A percentile compares a stretch with the other conserved stretches of the same genome.
Evolutionary conservation across 2,888 invertebrate genomes (phyloP).

Genomic region (Chorisops tibialis): DNA sequence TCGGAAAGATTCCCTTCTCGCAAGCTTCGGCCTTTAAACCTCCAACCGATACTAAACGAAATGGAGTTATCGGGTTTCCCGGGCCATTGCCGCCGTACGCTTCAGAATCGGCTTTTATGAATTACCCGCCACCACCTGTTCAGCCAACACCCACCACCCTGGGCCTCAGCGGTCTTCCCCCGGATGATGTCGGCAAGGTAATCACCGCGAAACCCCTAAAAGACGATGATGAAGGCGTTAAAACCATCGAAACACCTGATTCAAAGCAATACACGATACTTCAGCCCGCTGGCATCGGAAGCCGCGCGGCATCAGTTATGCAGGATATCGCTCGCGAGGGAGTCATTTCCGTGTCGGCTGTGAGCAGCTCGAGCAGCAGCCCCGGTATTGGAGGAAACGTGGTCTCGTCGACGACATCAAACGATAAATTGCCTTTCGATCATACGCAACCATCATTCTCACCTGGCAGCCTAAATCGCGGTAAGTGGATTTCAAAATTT

Average conservation of each 20-base stretch:
- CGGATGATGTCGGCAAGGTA: conserved; percentile 4
- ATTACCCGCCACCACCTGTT: conserved; percentile 56
- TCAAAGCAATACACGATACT: conserved; percentile 84
- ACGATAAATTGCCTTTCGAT: conserved; percentile 34
- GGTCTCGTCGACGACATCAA: conserved; percentile 47
- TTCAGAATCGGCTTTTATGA: conserved; percentile 73
- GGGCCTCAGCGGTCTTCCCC: background rate
- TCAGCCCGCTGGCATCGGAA: conserved; percentile 77
- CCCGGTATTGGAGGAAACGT: conserved; percentile 43
- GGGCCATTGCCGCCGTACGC: conserved; percentile 58
- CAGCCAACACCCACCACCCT: background rate
- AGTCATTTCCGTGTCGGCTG: conserved; percentile 60
- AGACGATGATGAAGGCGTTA: conserved; percentile 33
- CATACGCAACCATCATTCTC: conserved; percentile 59
- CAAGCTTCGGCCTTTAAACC: conserved; percentile 79
- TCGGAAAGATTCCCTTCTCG: conserved; percentile 61
- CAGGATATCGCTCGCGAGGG: conserved; percentile 72
- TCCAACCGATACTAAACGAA: conserved; percentile 64
- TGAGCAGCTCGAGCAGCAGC: conserved; percentile 37
- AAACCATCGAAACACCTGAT: conserved; percentile 47
- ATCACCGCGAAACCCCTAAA: conserved; percentile 34
- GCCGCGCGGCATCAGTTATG: conserved; percentile 75
- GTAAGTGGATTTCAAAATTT: conserved; percentile 54
- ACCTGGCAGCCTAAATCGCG: conserved; percentile 73
- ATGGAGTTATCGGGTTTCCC: conserved; percentile 51